Conservation (phyloP, 2,113 vertebrate species). For the Saimiri boliviensis region DNA sequence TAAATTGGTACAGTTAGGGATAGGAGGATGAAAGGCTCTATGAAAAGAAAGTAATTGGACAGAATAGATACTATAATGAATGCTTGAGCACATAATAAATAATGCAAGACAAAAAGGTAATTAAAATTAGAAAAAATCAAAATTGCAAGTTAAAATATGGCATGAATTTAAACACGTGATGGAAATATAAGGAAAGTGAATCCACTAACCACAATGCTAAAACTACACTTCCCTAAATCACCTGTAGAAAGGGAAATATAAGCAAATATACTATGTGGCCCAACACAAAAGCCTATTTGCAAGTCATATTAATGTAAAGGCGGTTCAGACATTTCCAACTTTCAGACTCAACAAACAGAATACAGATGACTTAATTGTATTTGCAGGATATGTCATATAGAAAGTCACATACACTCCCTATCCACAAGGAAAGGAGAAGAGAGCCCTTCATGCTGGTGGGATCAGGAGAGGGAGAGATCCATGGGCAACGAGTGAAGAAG, state of each 20-base stretch:
- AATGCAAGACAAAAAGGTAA: slow-evolving; percentile 3
- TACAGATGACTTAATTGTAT: background rate
- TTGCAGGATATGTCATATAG: background rate
- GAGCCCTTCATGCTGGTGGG: background rate
- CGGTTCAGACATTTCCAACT: background rate
- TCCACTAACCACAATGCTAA: slow-evolving; percentile 18
- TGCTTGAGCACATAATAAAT: background rate
- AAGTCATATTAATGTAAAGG: background rate
- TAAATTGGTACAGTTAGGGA: background rate
- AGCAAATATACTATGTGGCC: background rate
- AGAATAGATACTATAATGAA: background rate
- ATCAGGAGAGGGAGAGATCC: background rate
- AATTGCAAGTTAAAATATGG: slow-evolving; percentile 37
- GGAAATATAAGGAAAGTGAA: background rate
- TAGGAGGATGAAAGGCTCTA: background rate
- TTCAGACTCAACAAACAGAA: background rate
- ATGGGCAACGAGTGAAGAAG: background rate
- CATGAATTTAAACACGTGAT: background rate
- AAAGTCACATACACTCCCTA: background rate
- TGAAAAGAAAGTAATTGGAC: background rate
- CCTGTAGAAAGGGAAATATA: slow-evolving; percentile 6
- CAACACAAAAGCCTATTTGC: background rate
- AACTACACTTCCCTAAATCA: background rate
- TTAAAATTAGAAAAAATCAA: slow-evolving; percentile 29
- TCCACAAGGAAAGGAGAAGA: background rate